A percentile compares a stretch with the other conserved stretches of the same genome.
phyloP scores from a whole-genome alignment of 2,797 vertebrate genomes.

The Tiaroga cobitis region DNA sequence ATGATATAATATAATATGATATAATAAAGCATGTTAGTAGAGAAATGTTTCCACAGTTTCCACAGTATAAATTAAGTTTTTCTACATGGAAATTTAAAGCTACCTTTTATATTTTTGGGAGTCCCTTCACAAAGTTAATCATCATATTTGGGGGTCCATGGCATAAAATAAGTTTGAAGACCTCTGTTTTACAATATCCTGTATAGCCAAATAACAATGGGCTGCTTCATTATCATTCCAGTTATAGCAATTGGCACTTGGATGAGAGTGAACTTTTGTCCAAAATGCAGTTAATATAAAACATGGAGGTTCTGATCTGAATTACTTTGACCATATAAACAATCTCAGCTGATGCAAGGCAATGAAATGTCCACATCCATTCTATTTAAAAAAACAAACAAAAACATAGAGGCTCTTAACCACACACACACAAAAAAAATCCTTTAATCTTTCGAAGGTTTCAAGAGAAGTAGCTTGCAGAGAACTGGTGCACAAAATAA shows the following conservation, averaged over 20 bases:
- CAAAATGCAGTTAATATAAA: neutral
- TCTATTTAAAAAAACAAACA: no score
- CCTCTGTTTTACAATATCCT: neutral
- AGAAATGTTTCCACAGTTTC: neutral
- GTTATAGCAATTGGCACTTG: neutral
- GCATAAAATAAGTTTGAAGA: neutral
- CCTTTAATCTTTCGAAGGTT: neutral
- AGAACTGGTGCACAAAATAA: neutral
- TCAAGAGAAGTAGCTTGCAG: neutral
- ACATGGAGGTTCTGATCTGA: neutral
- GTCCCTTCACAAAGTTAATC: neutral
- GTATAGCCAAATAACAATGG: neutral
- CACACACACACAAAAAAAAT: neutral
- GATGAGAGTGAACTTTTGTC: neutral
- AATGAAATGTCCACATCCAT: slow-evolving; percentile 25
- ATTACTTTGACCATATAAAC: slow-evolving; percentile 19
- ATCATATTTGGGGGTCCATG: neutral
- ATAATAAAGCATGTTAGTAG: no score
- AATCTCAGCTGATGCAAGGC: slow-evolving; percentile 41
- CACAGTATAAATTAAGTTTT: neutral
- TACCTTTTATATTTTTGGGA: neutral
- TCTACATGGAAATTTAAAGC: neutral
- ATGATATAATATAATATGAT: no score
- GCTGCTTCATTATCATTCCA: slow-evolving; percentile 3
- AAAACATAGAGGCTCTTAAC: neutral